Evolutionary conservation across 2,888 invertebrate genomes (phyloP), one percentile per base, ranked within the genome.

Genomic region (Pammene fasciana): DNA sequence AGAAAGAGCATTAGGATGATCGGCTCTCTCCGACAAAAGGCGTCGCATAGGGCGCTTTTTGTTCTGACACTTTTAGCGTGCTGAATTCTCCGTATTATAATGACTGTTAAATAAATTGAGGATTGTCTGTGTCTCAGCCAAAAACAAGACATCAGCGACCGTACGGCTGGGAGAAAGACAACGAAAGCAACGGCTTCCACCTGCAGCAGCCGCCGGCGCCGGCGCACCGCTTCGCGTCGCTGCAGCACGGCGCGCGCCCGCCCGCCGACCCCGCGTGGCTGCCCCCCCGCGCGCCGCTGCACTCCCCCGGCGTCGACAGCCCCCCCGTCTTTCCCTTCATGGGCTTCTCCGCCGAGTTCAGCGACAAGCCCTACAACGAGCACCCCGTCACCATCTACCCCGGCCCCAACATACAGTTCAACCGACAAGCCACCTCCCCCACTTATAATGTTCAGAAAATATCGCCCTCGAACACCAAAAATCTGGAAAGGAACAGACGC

Each of bases 71-170:
- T 26, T 26, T 26, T 26, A 3, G 26, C 26, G 26, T 26, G 26
- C 26, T 26, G 26, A 26, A 26, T 26, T 26, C 26, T 26, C 26
- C 2, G 26, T 26, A 26, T 26, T 26, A 26, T 26, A 26, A 26
- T 26, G 26, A 26, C 26, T 26, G 4, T 4, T 26, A 3, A 3
- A 26, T 26, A 26, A 3, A 26, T 3, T 26, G 4, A 26, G 26
- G 26, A 26, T 14, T 16, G 13, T 48, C 8, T 43, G 14, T 34
- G n/a, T 62, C 93, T 73, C 88, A 96, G 96, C 96, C 96, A 43
- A 96, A 96, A 92, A 96, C 96, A 48, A 94, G 94, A 76, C 96
- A 96, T 79, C 95, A 95, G 83, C 93, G 96, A 75, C 96, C 96
- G 7, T 96, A 94, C 79, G 96, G 96, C 36, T 96, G 96, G 96